Evolutionary conservation across 2,888 invertebrate species (phyloP), one percentile per base, ranked within the genome.

Genomic region (Adelognathus sp.): DNA sequence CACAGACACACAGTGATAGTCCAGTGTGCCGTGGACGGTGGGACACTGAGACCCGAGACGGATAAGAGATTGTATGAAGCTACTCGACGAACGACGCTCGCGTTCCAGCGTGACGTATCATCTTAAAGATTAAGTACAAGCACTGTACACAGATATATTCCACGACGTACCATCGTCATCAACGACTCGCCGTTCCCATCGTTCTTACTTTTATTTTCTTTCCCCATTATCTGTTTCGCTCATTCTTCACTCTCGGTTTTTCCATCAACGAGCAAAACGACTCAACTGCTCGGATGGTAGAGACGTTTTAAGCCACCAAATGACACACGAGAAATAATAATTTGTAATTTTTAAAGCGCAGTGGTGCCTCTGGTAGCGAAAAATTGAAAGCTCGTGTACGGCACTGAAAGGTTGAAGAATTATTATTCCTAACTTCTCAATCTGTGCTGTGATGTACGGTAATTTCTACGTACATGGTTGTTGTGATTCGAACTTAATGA

Each of bases 61-160:
- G 60, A 54, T 54, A 33, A 60, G 41, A 66, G 60, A 76, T 41
- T 50, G 71, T 71, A 76, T 41, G 33, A 18, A 58, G 66, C 11
- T 44, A 27, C 60, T 44, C 66, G 54, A 67, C 67, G 67, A 63
- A 67, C 56, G 61, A 72, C 46, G 72, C 46, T 56, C 67, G 56
- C 77, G 61, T 72, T 63, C 67, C 54, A 77, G 29, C 67, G 61
- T 72, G 72, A 72, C 46, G 72, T 67, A 77, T 67, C 67, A 67
- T 77, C 76, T 80, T 24, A 36, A 64, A 73, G 64, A 72, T 80
- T 44, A 73, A 76, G 69, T 76, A 41, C 27, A 44, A 44, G 44
- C 46, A 46, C 52, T 60, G 27, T 36, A 50, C 33, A 50, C 36
- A 58, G n/a, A 74, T 70, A 50, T 60, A 27, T 18, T 36, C 9